Evolutionary conservation across 1,140 invertebrate genomes (phyloP).

Genomic region (Drosophila trapezifrons): DNA sequence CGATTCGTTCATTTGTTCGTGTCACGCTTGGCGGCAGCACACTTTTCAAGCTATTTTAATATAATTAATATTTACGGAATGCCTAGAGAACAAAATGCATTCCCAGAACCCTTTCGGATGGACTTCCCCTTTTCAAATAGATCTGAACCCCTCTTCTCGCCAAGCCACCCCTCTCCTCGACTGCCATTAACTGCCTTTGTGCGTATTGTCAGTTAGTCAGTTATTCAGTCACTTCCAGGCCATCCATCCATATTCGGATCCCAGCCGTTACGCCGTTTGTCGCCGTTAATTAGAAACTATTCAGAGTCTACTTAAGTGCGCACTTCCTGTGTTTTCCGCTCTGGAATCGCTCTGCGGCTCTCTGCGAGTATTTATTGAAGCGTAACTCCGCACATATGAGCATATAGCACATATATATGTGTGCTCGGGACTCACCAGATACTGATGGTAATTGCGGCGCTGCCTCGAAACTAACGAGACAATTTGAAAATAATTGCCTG

Average conservation of each 20-base stretch:
- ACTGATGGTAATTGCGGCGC: constrained; percentile 69
- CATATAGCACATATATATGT: constrained; percentile 1
- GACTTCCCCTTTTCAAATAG: not conserved
- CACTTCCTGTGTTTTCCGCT: constrained; percentile 57
- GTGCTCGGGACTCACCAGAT: constrained; percentile 20
- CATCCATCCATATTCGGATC: constrained; percentile 19
- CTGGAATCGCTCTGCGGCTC: constrained; percentile 27
- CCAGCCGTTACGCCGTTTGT: constrained; percentile 69
- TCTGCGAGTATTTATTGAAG: constrained; percentile 66
- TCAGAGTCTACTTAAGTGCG: constrained; percentile 81
- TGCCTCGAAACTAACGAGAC: constrained; percentile 75
- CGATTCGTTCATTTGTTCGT: constrained; percentile 11
- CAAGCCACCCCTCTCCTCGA: not conserved
- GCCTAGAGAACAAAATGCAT: not conserved
- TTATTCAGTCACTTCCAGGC: constrained; percentile 19
- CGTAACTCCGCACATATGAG: constrained; percentile 50
- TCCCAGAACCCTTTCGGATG: constrained; percentile 14
- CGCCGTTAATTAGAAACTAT: constrained; percentile 80
- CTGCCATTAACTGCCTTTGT: constrained; percentile 36
- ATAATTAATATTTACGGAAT: not conserved
- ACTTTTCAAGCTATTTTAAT: not conserved
- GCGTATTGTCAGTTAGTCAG: constrained; percentile 39
- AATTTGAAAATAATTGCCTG: constrained; percentile 79
- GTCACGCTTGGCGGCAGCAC: constrained; percentile 3
- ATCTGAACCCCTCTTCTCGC: not conserved